phyloP scores from a whole-genome alignment of 2,888 invertebrate species.

The Dolichomitus sp. region DNA sequence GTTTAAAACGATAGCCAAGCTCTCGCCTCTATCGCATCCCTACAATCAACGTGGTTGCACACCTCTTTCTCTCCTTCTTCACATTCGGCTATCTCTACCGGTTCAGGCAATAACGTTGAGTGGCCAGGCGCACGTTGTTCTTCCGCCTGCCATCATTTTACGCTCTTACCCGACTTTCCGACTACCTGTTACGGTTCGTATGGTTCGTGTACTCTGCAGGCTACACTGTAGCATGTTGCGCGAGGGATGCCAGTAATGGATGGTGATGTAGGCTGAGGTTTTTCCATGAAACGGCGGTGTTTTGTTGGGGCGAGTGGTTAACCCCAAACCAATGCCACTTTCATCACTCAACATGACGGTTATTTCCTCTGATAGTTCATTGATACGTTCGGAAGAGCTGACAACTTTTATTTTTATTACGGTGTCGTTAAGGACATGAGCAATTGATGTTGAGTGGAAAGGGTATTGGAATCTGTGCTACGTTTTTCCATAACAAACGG shows the following conservation, averaged over 20 bases:
- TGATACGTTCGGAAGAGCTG: neutral
- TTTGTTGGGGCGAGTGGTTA: slow-evolving; percentile 20
- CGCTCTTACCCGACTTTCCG: slow-evolving; percentile 44
- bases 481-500: neutral
- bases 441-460: neutral
- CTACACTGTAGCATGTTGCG: neutral
- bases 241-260: slow-evolving; percentile 11
- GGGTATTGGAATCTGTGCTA: neutral
- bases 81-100: slow-evolving; percentile 1
- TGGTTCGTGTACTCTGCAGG: neutral
- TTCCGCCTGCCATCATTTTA: slow-evolving; percentile 11
- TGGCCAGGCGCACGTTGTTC: slow-evolving; percentile 38
- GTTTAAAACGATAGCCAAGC: slow-evolving; percentile 38
- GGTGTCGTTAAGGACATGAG: neutral
- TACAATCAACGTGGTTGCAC: slow-evolving; percentile 8
- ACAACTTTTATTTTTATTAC: neutral
- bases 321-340: slow-evolving; percentile 9
- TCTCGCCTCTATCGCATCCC: slow-evolving; percentile 21
- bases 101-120: slow-evolving; percentile 60
- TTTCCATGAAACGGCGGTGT: slow-evolving; percentile 6
- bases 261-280: slow-evolving; percentile 18
- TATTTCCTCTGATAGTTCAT: slow-evolving; percentile 1
- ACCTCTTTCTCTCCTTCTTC: slow-evolving; percentile 2
- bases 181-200: slow-evolving; percentile 21
- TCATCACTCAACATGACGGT: slow-evolving; percentile 32